Evolutionary conservation across 2,113 vertebrate genomes (phyloP), one percentile per base, ranked within the genome.

Genomic region (Spea multiplicata): DNA sequence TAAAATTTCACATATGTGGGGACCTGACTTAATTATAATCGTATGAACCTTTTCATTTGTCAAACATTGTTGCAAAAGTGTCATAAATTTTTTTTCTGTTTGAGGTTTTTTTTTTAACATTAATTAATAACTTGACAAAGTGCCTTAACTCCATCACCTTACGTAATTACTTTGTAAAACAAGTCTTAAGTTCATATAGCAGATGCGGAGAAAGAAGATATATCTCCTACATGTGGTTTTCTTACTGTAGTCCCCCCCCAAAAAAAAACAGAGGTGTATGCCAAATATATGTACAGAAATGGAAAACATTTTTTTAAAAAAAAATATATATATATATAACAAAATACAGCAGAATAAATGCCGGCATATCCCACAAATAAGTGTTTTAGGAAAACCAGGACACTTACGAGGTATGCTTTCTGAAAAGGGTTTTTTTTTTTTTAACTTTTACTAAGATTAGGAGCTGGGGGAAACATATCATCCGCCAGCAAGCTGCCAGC

Each of bases 1-100:
- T 87, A 86, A 87, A 83, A 85, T 88, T 87, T 85, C 87, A 84
- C 86, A 84, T 86, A 85, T 84, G 50, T 73, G 81, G 77, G 84
- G 82, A 71, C 57, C 70, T 85, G 82, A 16, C 75, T 83, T 62
- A 61, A 77, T 77, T 62, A 49, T 77, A 70, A 77, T 77, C 75
- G 66, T 69, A 30, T 4, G 66, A 67, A 77, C 45, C 64, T 66
- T 76, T 64, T 53, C 57, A 70, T 77, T 77, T 77, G 75, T 77
- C 75, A 77, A 70, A 77, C 66, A 71, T 50, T 30, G 67, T n/a
- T 10, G 53, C 66, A 48, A 70, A n/a, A 50, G 75, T 77, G 66
- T 68, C 75, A 70, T 77, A 77, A 77, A 77, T n/a, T n/a, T n/a
- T n/a, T n/a, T n/a, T 62, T 48, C 75, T 48, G 53, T 59, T 45